Base-by-base conservation (phyloP, 2,888 invertebrate species). In the Selenia dentaria region DNA sequence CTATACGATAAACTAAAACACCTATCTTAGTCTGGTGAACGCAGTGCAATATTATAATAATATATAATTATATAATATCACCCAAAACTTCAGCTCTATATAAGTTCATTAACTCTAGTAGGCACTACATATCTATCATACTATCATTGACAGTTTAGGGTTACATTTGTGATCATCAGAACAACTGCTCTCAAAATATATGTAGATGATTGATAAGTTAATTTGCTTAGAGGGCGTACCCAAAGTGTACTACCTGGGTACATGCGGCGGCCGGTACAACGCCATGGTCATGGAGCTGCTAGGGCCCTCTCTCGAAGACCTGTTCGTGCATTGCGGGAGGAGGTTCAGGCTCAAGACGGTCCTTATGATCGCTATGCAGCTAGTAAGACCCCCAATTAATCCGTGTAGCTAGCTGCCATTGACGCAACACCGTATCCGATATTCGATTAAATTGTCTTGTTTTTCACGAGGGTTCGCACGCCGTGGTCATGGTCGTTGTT, bases 211-310 rank as follows among this genome's bases (percentile, higher is more conserved):
- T 48, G 36, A 47, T 33, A 56, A 64, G 57, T 79, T 40, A 42
- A 50, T 56, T 80, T 79, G 69, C 88, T 86, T 91, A 97, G 99
- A 99, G 93, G 99, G 99, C 81, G 93, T 99, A 86, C 99, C 99
- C 74, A 98, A 99, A 93, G 98, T 99, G 71, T 99, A 96, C 93
- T 99, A 99, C 93, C 98, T 99, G 93, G 99, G 99, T 65, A 99
- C 99, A 68, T 99, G 99, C 93, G 99, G 99, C 79, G 99, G 99
- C 92, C 89, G 90, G 74, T 99, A 98, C 94, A 99, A 99, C 93
- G 99, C 99, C 79, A 94, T 99, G 92, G 99, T 99, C 82, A 97
- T 99, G 97, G 99, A 99, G 93, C 94, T 99, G 80, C 94, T 99
- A 84, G 99, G 99, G 76, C 99, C 99, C 82, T 98, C 98, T 90